A percentile compares a stretch with the other conserved stretches of the same genome.
These are phyloP conservation scores for Pharmacophagus antenor DNA, from an alignment of 2,888 invertebrate species.

Conservation along the genomic window DNA sequence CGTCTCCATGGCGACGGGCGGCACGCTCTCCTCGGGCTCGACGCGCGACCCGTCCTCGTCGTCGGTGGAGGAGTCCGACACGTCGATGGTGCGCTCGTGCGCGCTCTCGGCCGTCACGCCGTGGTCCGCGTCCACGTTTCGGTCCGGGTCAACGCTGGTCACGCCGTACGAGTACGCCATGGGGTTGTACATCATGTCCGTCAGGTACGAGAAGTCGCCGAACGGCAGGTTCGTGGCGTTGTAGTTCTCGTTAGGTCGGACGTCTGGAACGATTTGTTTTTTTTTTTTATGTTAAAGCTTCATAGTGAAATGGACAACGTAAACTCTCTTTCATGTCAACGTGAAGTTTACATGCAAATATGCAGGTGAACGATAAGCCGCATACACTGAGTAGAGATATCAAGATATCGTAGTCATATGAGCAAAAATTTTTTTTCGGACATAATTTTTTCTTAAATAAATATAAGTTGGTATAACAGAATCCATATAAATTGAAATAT, in stretches of 20 bases:
- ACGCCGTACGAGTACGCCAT: constrained; percentile 63
- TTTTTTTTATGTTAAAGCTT: background rate
- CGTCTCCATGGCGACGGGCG: constrained; percentile 61
- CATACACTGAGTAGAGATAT: constrained; percentile 7
- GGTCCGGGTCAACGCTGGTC: constrained; percentile 60
- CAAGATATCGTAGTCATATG: too few species aligned
- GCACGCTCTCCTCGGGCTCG: constrained; percentile 62
- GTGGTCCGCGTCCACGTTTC: constrained; percentile 57
- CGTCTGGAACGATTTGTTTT: constrained; percentile 50
- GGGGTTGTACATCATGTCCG: constrained; percentile 77
- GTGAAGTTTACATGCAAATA: constrained; percentile 3
- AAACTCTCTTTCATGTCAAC: too few species aligned
- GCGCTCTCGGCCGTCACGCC: constrained; percentile 47
- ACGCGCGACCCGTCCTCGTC: constrained; percentile 60
- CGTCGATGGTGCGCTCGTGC: constrained; percentile 69
- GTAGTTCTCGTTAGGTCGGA: constrained; percentile 77
- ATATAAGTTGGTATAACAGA: too few species aligned
- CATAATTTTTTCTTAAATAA: too few species aligned
- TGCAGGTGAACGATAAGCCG: constrained; percentile 1
- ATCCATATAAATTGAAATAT: too few species aligned
- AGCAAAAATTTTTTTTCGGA: too few species aligned
- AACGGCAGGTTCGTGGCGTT: constrained; percentile 78
- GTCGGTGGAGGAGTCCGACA: constrained; percentile 66
- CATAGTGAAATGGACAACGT: background rate
- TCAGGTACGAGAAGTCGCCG: constrained; percentile 78